Percentiles rank a stretch among this genome's conserved stretches.
Conservation (phyloP, 2,113 vertebrate species). For the Ptychochromis oligacanthus region DNA sequence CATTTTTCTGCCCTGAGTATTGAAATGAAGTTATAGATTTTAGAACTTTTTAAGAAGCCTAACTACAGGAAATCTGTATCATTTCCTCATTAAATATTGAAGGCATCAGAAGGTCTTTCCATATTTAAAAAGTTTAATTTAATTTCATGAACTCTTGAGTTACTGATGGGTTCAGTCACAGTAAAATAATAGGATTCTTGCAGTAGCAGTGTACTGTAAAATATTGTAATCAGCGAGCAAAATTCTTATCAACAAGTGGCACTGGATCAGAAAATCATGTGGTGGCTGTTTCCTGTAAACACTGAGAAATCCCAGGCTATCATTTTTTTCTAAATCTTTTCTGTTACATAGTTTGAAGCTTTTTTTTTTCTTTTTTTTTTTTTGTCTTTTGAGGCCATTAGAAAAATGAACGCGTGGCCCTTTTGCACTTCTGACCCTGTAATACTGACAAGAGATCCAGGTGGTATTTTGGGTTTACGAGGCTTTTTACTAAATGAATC, state of each 20-base stretch:
- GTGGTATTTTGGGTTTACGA: background rate
- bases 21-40: background rate
- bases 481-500: background rate
- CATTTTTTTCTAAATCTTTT: background rate
- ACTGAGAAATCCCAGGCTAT: background rate
- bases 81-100: slow-evolving; percentile 19
- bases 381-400: background rate
- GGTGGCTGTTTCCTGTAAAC: background rate
- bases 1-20: background rate
- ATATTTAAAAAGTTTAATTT: background rate
- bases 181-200: background rate
- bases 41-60: background rate
- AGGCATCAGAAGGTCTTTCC: background rate
- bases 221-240: background rate
- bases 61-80: background rate
- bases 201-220: background rate
- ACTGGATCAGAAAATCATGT: background rate
- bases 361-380: background rate
- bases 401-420: background rate
- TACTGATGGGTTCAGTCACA: background rate
- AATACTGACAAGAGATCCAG: background rate
- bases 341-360: background rate
- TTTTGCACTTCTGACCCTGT: background rate
- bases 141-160: background rate
- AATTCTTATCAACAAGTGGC: background rate